Evolutionary conservation across 2,113 vertebrate genomes (phyloP), one percentile per base, ranked within the genome.

Genomic region (Stictonetta naevosa): DNA sequence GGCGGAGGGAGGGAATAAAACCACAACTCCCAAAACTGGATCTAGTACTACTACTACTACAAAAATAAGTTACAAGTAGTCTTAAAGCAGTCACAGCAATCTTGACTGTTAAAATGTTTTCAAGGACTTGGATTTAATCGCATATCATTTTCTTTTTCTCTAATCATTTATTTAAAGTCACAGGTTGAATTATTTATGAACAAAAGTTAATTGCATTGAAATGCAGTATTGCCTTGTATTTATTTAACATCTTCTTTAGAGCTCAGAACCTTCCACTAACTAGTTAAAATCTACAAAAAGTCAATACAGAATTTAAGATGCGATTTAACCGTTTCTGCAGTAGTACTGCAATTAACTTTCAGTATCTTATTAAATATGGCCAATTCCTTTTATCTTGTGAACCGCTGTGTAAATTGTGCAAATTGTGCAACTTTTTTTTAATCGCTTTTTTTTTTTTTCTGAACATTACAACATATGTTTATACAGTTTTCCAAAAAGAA

Each of bases 101-200:
- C 60, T 83, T 72, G 44, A 79, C 66, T 58, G 16, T 33, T 38
- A 90, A 80, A 90, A 77, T 40, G 33, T 83, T 95, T 93, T 92
- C 73, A 93, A 95, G 92, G 84, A 78, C 82, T 93, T 85, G n/a
- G 34, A 89, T 85, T 92, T 90, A 94, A 95, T 78, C 69, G 86
- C 23, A 52, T 44, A 60, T 52, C 58, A 86, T 94, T 97, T 93
- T 94, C 63, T 88, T 92, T 83, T 90, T 46, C 76, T 86, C 71
- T 95, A 87, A 90, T 95, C 28, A 78, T 93, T 96, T 92, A 86
- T 87, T 93, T 85, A 46, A 89, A 94, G 64, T 93, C 86, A 91
- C 19, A 90, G 53, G 64, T 77, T 94, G 84, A 94, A 95, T 94
- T 96, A 94, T 86, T 93, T 95, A 95, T 90, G 67, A 86, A 91